These are phyloP conservation scores for Noctua janthe DNA, from an alignment of 2,888 invertebrate genomes.

Conservation along the genomic window DNA sequence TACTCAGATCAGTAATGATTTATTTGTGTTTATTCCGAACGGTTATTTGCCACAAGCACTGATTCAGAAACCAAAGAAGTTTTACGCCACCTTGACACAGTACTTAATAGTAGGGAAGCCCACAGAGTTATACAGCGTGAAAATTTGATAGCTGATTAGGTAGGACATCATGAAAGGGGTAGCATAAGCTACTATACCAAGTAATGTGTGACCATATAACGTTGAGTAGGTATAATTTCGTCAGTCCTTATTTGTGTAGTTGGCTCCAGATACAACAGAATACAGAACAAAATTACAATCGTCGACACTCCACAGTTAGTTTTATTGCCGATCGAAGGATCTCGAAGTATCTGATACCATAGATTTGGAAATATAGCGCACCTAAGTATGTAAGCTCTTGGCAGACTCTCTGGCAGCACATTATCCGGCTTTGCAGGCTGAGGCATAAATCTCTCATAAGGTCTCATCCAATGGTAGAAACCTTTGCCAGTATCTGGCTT, in stretches of 20 bases:
- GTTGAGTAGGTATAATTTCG: too few species aligned
- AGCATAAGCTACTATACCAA: too few species aligned
- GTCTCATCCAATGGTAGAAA: constrained; percentile 88
- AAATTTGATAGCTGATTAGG: background rate
- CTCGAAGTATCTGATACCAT: background rate
- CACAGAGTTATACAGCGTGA: background rate
- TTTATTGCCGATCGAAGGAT: background rate
- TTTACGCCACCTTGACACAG: background rate
- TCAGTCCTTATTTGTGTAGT: background rate
- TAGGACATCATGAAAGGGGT: background rate
- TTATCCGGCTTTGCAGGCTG: constrained; percentile 77
- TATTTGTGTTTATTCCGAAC: background rate
- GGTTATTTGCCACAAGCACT: background rate
- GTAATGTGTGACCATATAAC: too few species aligned
- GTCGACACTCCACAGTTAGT: background rate
- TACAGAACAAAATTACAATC: background rate
- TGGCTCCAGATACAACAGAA: background rate
- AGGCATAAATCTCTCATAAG: constrained; percentile 80
- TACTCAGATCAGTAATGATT: background rate
- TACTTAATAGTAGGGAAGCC: background rate
- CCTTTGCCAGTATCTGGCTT: constrained; percentile 83
- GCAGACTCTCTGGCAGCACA: constrained; percentile 78
- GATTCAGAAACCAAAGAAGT: background rate
- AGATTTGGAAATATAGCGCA: constrained; percentile 48
- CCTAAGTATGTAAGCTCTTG: constrained; percentile 84